Percentiles rank a stretch among this genome's conserved stretches.
Conservation (phyloP, 2,888 invertebrate species). For the Lycaena phlaeas region DNA sequence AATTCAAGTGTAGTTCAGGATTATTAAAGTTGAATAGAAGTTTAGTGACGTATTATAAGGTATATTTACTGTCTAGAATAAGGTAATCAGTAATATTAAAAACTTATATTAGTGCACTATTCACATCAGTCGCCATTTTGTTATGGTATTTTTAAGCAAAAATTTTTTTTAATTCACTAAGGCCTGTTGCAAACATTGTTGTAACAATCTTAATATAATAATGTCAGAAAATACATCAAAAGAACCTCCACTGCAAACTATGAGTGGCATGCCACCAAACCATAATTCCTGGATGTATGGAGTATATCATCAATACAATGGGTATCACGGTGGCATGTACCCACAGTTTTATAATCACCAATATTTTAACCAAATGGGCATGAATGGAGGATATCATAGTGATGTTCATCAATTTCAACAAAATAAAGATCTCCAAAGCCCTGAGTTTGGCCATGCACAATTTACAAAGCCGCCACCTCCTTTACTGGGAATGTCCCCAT, state of each 20-base stretch:
- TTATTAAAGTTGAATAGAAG: no score
- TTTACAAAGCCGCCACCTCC: conserved; percentile 53
- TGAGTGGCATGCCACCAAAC: conserved; percentile 55
- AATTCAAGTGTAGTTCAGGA: no score
- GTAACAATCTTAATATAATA: neutral
- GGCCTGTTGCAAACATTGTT: neutral
- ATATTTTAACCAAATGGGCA: conserved; percentile 58
- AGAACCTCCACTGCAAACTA: conserved; percentile 60
- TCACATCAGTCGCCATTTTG: conserved; percentile 6
- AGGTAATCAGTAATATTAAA: conserved; percentile 2
- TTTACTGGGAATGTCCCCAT: conserved; percentile 58
- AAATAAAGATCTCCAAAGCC: conserved; percentile 34
- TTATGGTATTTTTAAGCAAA: conserved; percentile 6
- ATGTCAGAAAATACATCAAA: conserved; percentile 58
- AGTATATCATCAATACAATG: conserved; percentile 50
- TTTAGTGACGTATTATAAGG: neutral
- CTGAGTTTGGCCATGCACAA: conserved; percentile 37
- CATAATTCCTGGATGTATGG: conserved; percentile 62
- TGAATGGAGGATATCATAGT: conserved; percentile 29
- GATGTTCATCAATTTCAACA: conserved; percentile 45
- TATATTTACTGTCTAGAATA: neutral
- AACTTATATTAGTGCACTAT: neutral
- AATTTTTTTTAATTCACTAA: conserved; percentile 3
- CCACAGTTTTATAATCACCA: conserved; percentile 64
- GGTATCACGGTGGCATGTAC: conserved; percentile 57